Conservation (phyloP, 2,888 invertebrate species). For the Melangyna quadrimaculata region DNA sequence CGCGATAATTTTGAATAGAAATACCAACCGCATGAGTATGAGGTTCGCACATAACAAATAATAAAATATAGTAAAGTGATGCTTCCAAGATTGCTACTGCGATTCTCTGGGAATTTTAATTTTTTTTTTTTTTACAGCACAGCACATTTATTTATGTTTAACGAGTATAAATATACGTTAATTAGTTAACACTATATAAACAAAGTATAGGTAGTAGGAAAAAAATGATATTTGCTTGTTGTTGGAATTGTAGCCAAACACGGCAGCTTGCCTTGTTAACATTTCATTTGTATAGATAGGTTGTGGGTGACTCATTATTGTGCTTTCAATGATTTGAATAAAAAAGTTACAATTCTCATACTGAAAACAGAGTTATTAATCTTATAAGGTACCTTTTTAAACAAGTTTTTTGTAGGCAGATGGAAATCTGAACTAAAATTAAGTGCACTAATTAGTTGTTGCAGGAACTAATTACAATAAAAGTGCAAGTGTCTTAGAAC, state of each 20-base stretch:
- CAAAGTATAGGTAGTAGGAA: background rate
- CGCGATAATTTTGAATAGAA: conserved; percentile 25
- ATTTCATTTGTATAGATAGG: background rate
- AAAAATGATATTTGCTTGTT: conserved; percentile 20
- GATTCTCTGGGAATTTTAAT: conserved; percentile 39
- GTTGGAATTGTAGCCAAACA: conserved; percentile 43
- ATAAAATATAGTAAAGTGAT: background rate
- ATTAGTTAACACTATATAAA: conserved; percentile 61
- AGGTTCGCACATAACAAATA: conserved; percentile 37
- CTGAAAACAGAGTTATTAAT: background rate
- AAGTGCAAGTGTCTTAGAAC: too few species aligned
- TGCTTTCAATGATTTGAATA: background rate
- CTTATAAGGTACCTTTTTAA: too few species aligned
- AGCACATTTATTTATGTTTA: conserved; percentile 54
- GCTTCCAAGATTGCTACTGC: conserved; percentile 30
- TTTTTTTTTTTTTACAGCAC: conserved; percentile 24
- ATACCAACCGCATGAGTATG: conserved; percentile 22
- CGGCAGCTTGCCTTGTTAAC: background rate
- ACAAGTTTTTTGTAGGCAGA: too few species aligned
- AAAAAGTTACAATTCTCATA: background rate
- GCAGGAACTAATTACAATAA: too few species aligned
- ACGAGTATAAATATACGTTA: conserved; percentile 66
- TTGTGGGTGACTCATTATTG: conserved; percentile 13
- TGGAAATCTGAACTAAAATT: too few species aligned
- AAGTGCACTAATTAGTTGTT: too few species aligned